Evolutionary conservation across 1,140 invertebrate species (phyloP).

Genomic region (Rhopalosiphum maidis): DNA sequence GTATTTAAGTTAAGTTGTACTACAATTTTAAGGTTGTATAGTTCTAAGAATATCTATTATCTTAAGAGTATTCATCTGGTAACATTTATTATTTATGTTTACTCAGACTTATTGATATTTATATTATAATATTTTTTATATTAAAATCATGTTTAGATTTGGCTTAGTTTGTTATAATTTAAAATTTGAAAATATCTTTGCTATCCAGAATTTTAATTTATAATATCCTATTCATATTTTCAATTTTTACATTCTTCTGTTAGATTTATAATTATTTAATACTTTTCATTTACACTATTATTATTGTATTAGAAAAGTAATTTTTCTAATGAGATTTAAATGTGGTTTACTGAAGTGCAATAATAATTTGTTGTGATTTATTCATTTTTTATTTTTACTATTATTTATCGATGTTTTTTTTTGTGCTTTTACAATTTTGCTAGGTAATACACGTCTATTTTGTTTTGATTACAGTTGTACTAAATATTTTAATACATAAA

Average conservation of each 20-base stretch:
- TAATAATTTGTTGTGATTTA: conserved; percentile 45
- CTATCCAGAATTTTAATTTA: neutral
- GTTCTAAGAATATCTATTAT: neutral
- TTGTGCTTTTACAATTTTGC: conserved; percentile 2
- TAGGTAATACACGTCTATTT: neutral
- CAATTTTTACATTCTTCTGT: neutral
- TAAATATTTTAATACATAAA: neutral
- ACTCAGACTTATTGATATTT: neutral
- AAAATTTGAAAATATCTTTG: neutral
- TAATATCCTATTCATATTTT: neutral
- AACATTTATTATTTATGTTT: neutral
- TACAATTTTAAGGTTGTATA: conserved; percentile 30
- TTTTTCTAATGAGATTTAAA: conserved; percentile 25
- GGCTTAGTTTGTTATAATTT: neutral
- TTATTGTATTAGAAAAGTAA: neutral
- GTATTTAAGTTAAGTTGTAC: conserved; percentile 43
- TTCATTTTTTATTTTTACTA: conserved; percentile 7
- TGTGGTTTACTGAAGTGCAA: conserved; percentile 45
- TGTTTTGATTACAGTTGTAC: neutral
- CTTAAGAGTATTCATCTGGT: neutral
- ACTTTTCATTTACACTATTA: neutral
- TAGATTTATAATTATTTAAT: neutral
- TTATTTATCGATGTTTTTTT: conserved; percentile 25
- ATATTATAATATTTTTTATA: neutral
- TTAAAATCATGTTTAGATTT: neutral